Evolutionary conservation across 2,113 vertebrate species (phyloP), one percentile per base, ranked within the genome.

Genomic region (Gorsachius goisagi): DNA sequence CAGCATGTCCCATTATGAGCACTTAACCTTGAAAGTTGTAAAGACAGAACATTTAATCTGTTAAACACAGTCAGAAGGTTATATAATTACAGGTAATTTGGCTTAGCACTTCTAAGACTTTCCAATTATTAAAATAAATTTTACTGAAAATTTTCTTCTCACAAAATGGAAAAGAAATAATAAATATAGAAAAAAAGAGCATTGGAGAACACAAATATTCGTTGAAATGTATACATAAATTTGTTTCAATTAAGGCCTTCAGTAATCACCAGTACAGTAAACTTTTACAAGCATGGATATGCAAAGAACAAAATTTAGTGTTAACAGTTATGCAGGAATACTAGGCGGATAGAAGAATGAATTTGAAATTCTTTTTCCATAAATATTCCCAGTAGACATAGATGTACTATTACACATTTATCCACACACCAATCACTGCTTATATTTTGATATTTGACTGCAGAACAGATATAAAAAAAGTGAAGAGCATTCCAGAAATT

Each of bases 1-100:
- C 93, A 91, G 94, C 88, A 72, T 68, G 89, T 71, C 90, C 96
- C 89, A 94, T 59, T 83, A 97, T 64, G 67, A 96, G 95, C 93
- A 90, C 95, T 96, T 97, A 95, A 75, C 96, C 94, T 97, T 96
- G 89, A 80, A 93, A 82, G 96, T 95, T 95, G 89, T 96, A 96
- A 96, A 93, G 95, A 89, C 30, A 77, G 94, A 96, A 91, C 96
- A 81, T 96, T 97, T 98, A 97, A 98, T 98, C 97, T 97, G 96
- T 97, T 97, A 96, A 97, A 96, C 96, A 97, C 79, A 80, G 71
- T 84, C 95, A 76, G 85, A 94, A 97, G 96, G 97, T 97, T 94
- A 94, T 60, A 96, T 95, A 97, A 96, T 97, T 97, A 96, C 89
- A 97, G 94, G 97, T 88, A 93, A 97, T 95, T 95, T 92, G 77